A percentile compares a stretch with the other conserved stretches of the same genome.
Conservation (phyloP, 2,113 vertebrate species). For the Phycodurus eques region DNA sequence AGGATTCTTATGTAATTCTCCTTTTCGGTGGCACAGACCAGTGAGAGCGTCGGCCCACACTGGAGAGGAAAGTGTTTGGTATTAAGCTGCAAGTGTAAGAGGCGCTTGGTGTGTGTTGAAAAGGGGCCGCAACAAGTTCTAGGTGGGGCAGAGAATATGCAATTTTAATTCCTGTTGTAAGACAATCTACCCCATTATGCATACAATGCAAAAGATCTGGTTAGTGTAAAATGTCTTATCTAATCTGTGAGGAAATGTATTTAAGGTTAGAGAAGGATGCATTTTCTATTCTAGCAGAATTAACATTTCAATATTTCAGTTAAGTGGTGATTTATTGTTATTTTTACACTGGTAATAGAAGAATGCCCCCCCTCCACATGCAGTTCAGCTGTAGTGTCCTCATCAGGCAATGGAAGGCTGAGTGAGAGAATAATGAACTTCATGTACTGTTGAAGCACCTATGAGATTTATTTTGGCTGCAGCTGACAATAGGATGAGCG, state of each 20-base stretch:
- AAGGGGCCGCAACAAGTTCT: slow-evolving; percentile 20
- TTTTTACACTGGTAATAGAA: not conserved
- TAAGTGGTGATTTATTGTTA: not conserved
- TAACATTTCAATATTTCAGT: not conserved
- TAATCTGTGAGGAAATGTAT: no score
- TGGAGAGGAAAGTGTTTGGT: slow-evolving; percentile 69
- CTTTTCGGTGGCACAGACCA: slow-evolving; percentile 74
- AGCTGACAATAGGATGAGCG: slow-evolving; percentile 62
- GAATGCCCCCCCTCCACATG: no score
- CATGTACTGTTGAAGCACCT: slow-evolving; percentile 47
- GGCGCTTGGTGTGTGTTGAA: slow-evolving; percentile 49
- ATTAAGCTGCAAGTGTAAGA: slow-evolving; percentile 63
- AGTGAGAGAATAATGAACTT: slow-evolving; percentile 55
- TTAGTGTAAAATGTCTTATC: no score
- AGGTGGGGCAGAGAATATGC: not conserved
- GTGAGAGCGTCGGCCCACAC: slow-evolving; percentile 75
- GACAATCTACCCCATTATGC: not conserved
- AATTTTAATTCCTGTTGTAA: not conserved
- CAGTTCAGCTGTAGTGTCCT: slow-evolving; percentile 4
- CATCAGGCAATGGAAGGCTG: slow-evolving; percentile 34
- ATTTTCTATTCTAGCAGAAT: no score
- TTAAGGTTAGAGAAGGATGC: no score
- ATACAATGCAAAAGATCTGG: no score
- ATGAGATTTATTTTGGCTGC: slow-evolving; percentile 62
- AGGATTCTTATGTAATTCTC: slow-evolving; percentile 79